Percentiles rank a stretch among this genome's conserved stretches.
These are phyloP conservation scores for Orientallactaga bullata DNA, from an alignment of 2,113 vertebrate genomes.

Conservation along the genomic window DNA sequence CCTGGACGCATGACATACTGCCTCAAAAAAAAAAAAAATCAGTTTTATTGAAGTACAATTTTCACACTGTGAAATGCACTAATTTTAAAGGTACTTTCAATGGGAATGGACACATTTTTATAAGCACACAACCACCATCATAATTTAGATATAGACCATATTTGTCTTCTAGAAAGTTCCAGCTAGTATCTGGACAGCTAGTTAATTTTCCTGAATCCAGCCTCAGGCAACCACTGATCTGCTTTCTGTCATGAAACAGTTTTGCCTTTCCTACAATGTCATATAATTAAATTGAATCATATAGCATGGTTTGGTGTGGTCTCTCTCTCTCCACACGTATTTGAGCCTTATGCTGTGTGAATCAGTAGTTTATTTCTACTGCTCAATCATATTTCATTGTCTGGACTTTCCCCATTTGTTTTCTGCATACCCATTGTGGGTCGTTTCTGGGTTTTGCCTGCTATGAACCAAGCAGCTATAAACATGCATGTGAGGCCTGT, in stretches of 20 bases:
- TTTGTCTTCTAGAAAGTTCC: background rate
- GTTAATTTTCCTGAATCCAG: background rate
- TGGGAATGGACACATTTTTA: background rate
- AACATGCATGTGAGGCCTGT: background rate
- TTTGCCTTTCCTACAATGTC: background rate
- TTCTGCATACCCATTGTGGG: background rate
- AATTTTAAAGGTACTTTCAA: background rate
- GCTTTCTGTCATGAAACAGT: background rate
- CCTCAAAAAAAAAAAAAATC: background rate
- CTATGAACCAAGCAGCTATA: background rate
- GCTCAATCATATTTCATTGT: background rate
- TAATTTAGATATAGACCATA: background rate
- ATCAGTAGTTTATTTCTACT: background rate
- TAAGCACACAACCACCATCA: background rate
- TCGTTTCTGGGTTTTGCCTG: background rate
- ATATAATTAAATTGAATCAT: background rate
- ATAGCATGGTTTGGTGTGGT: fast-evolving
- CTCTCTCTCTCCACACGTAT: background rate
- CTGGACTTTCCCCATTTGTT: background rate
- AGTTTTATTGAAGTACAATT: background rate
- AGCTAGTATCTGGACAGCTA: background rate
- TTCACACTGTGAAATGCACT: background rate
- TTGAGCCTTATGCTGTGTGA: background rate
- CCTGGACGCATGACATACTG: background rate
- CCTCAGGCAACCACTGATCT: background rate